A percentile compares a stretch with the other conserved stretches of the same genome.
Evolutionary conservation across 2,888 invertebrate species (phyloP).

Genomic region (Dusona sp.): DNA sequence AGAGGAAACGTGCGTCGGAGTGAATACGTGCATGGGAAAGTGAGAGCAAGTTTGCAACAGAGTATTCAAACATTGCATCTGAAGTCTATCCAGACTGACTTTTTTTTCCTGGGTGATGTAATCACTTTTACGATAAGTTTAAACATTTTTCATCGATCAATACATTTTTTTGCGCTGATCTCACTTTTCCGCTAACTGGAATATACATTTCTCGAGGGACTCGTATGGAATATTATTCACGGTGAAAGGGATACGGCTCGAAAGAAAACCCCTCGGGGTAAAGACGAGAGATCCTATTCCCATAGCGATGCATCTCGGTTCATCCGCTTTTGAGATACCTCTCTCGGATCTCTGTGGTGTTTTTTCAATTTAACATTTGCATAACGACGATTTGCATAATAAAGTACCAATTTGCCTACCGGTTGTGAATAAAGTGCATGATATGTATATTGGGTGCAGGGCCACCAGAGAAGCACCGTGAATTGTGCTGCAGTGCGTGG

Average conservation of each 20-base stretch:
- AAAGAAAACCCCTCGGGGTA: conserved; percentile 53
- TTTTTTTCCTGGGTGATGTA: conserved; percentile 36
- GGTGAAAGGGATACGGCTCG: conserved; percentile 54
- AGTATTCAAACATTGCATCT: conserved; percentile 59
- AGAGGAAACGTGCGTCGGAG: conserved; percentile 53
- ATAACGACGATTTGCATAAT: conserved; percentile 76
- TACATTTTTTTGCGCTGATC: conserved; percentile 28
- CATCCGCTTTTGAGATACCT: conserved; percentile 45
- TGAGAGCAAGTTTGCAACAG: conserved; percentile 58
- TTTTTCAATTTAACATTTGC: conserved; percentile 75
- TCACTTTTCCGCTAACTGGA: conserved; percentile 42
- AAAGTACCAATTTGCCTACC: conserved; percentile 73
- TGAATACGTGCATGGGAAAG: conserved; percentile 65
- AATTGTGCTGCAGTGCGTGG: conserved; percentile 37
- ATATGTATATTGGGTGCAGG: conserved; percentile 65
- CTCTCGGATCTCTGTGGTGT: conserved; percentile 50
- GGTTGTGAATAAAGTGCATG: conserved; percentile 64
- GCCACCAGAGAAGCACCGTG: conserved; percentile 46
- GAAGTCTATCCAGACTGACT: conserved; percentile 2
- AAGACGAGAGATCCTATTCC: conserved; percentile 42
- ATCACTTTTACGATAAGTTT: conserved; percentile 23
- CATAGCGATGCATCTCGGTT: conserved; percentile 36
- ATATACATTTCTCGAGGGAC: conserved; percentile 57
- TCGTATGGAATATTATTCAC: conserved; percentile 50
- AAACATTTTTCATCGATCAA: conserved; percentile 52